Evolutionary conservation across 2,797 vertebrate genomes (phyloP).

Genomic region (Lacerta agilis): DNA sequence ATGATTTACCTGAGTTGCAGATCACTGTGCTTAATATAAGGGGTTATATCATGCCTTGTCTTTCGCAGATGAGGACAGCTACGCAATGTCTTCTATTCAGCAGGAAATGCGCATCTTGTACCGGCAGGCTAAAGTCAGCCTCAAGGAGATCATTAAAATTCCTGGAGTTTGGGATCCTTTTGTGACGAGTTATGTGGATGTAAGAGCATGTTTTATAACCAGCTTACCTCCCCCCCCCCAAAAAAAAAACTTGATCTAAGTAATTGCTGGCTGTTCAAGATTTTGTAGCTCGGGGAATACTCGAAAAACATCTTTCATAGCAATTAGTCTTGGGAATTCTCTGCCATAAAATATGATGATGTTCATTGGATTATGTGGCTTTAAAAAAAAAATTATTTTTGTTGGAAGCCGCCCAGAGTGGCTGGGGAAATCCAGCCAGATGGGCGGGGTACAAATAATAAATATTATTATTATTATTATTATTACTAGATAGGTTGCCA

Average conservation of each 20-base stretch:
- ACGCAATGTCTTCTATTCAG: slow-evolving; percentile 57
- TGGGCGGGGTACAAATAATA: no score
- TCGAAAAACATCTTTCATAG: not conserved
- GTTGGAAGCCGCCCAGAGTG: no score
- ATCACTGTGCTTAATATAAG: not conserved
- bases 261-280: not conserved
- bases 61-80: slow-evolving; percentile 70
- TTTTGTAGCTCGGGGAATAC: not conserved
- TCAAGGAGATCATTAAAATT: slow-evolving; percentile 82
- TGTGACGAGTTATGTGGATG: slow-evolving; percentile 87
- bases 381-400: no score
- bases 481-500: not conserved
- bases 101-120: slow-evolving; percentile 82
- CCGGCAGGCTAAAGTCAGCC: slow-evolving; percentile 84
- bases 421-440: no score
- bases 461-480: no score
- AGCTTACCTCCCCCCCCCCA: not conserved
- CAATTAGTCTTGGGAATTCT: not conserved
- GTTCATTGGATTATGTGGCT: not conserved
- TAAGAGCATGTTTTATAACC: slow-evolving; percentile 67
- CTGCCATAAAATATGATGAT: no score
- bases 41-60: slow-evolving; percentile 13
- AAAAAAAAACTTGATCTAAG: not conserved
- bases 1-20: not conserved
- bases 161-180: slow-evolving; percentile 95